Conservation (phyloP, 2,113 vertebrate species). For the Chlorodrepanis virens region DNA sequence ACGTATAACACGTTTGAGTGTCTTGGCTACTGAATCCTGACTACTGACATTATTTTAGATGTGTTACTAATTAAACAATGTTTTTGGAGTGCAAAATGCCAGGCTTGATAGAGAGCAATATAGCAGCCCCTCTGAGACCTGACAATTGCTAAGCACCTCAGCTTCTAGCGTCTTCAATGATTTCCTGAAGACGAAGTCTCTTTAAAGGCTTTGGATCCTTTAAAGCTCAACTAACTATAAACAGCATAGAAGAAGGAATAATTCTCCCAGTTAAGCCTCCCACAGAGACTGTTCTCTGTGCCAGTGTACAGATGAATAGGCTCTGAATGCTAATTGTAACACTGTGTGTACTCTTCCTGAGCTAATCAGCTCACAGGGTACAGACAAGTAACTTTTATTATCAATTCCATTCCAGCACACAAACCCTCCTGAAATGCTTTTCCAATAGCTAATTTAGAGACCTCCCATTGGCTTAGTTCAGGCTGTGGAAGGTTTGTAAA, state of each 20-base stretch:
- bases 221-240: constrained; percentile 34
- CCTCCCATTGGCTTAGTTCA: constrained; percentile 16
- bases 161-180: neutral
- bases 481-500: constrained; percentile 61
- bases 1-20: neutral
- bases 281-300: constrained; percentile 30
- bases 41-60: neutral
- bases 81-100: neutral
- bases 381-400: constrained; percentile 47
- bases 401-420: constrained; percentile 35
- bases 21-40: neutral
- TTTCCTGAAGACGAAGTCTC: neutral
- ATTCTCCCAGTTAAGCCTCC: constrained; percentile 46
- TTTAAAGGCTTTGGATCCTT: constrained; percentile 14
- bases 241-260: neutral
- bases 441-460: constrained; percentile 57
- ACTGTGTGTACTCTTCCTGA: constrained; percentile 44
- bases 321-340: constrained; percentile 62
- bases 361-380: constrained; percentile 55
- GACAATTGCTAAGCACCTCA: neutral
- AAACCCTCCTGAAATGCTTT: constrained; percentile 51
- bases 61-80: neutral
- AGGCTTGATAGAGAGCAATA: neutral
- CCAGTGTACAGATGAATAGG: constrained; percentile 53
- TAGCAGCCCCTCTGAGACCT: neutral